Evolutionary conservation across 2,888 invertebrate species (phyloP), one percentile per base, ranked within the genome.

Genomic region (Lithosia quadra): DNA sequence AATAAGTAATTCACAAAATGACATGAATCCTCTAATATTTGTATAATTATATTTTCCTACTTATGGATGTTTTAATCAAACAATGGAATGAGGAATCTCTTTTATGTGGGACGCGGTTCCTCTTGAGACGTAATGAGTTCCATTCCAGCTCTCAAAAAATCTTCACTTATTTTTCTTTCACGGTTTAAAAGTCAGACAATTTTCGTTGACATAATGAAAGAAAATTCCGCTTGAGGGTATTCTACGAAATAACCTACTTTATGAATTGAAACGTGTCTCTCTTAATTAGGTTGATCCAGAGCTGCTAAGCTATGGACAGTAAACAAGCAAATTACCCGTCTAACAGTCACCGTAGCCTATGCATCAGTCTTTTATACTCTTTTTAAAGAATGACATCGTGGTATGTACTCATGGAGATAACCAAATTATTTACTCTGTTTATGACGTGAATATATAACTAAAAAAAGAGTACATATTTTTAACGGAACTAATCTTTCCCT

Each of bases 111-210:
- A 71, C 75, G 70, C 68, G 69, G 72, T 65, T 58, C 69, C 68
- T 71, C 79, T 79, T 67, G 71, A 80, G 74, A 63, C 73, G 72
- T 83, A 87, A 88, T 86, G 84, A 86, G 83, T 83, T 84, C 79
- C 83, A 84, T 86, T 84, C 81, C 78, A 76, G 71, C 69, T 72
- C 67, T 71, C 79, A 73, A 69, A 74, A 71, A 67, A 69, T 63
- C 59, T 79, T 80, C 62, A 71, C 56, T 65, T 75, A 71, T 73
- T 75, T 74, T 81, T 74, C 82, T 74, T 84, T 81, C 55, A 66
- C 68, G 69, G 69, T 84, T 84, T 69, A 73, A 79, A 82, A 76
- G 72, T 65, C 80, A 76, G 77, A 79, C 80, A 78, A 82, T 84
- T 77, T 82, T 75, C 67, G 68, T 72, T 76, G 75, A 72, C 72